Evolutionary conservation across 2,797 vertebrate species (phyloP), one percentile per base, ranked within the genome.

Genomic region (Falco berigora): DNA sequence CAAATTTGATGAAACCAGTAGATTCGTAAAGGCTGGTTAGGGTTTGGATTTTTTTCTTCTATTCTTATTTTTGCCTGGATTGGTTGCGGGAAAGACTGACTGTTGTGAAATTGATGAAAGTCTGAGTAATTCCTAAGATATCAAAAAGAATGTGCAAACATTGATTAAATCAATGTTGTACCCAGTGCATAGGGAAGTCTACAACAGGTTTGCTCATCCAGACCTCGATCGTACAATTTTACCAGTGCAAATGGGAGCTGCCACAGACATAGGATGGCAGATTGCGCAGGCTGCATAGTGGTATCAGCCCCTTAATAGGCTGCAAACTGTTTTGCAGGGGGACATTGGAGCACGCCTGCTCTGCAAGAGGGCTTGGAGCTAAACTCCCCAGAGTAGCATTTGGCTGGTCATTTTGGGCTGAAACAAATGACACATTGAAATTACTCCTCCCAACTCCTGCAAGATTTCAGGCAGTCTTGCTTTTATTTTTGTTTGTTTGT

Each of bases 401-500:
- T 88, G 72, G 27, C 72, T 44, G 75, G 64, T 87, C 52, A 47
- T 91, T 94, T 94, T 77, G 90, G 67, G 63, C 78, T 73, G 77
- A 93, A 96, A 96, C 94, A 96, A 96, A 88, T 87, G 82, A 32
- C 74, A 82, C 64, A 78, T 90, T 96, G 89, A 95, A 92, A 92
- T 92, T 38, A 64, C 22, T 34, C 46, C 52, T 87, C 71, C 62
- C n/a, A 5, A 0, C 81, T 86, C 80, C 86, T 88, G 64, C 76
- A 79, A 79, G 92, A 59, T 88, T 93, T 96, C 66, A 86, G 83
- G 92, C 77, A 53, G 40, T 23, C 81, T 61, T 94, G 46, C 71
- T 95, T 96, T 96, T 91, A 84, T 94, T 96, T 95, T 96, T 91
- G 86, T 93, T 95, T 96, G 72, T 94, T 97, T 96, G 81, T 96